Conservation (phyloP, 2,888 invertebrate genomes). For the Pycnomerus fuliginosus region DNA sequence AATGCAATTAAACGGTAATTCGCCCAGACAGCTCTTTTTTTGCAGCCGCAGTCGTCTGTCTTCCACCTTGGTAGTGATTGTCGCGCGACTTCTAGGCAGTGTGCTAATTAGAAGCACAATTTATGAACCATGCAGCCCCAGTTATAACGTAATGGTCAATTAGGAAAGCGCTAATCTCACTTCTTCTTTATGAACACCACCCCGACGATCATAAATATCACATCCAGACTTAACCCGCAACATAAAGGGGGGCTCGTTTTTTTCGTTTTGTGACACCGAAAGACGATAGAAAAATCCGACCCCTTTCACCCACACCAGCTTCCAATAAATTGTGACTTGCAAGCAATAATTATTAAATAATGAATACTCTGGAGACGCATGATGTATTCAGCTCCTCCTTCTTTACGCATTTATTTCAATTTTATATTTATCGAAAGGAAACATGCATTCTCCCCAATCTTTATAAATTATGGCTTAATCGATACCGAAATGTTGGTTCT, state of each 20-base stretch:
- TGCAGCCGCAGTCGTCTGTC: no score
- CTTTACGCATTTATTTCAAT: conserved; percentile 49
- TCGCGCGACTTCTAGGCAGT: conserved; percentile 18
- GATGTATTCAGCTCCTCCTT: conserved; percentile 39
- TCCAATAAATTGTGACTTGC: no score
- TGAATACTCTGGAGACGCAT: conserved; percentile 43
- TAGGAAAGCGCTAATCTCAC: conserved; percentile 36
- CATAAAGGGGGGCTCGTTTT: no score
- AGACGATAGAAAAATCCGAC: no score
- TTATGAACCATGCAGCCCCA: conserved; percentile 39
- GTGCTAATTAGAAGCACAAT: conserved; percentile 39
- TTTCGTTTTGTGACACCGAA: no score
- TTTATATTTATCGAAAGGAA: conserved; percentile 39
- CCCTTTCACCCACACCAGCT: no score
- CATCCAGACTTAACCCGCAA: no score
- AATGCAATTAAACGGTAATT: no score
- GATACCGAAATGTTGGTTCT: conserved; percentile 37
- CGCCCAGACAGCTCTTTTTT: no score
- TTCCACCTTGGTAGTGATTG: conserved; percentile 7
- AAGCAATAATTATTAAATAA: conserved; percentile 47
- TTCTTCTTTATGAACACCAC: conserved; percentile 33
- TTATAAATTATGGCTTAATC: conserved; percentile 46
- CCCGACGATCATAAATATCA: conserved; percentile 17
- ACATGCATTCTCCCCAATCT: conserved; percentile 37
- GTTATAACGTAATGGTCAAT: conserved; percentile 40